These are phyloP conservation scores for Scolopax rusticola DNA, from an alignment of 2,797 vertebrate species.

Conservation along the genomic window DNA sequence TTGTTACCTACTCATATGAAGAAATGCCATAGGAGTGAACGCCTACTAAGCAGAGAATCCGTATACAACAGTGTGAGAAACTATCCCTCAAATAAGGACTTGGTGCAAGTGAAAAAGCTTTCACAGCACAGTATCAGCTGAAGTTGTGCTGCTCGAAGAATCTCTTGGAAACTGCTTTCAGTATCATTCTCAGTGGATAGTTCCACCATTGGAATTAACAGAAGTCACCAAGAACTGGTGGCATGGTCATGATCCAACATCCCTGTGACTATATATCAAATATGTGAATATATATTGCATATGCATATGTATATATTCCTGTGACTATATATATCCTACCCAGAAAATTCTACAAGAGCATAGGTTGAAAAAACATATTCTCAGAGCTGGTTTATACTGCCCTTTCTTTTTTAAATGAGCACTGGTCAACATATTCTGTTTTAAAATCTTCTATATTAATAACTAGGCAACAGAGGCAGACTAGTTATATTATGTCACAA, in stretches of 20 bases:
- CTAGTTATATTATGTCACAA: background rate
- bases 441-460: background rate
- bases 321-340: background rate
- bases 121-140: background rate
- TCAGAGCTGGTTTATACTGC: background rate
- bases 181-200: background rate
- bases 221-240: background rate
- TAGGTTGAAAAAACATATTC: background rate
- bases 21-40: background rate
- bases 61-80: background rate
- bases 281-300: background rate
- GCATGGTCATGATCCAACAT: accelerated
- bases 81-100: background rate
- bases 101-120: background rate
- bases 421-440: background rate
- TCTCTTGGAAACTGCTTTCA: background rate
- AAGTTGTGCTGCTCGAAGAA: background rate
- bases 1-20: background rate
- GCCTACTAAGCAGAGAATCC: background rate
- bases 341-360: background rate
- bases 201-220: background rate
- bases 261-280: background rate
- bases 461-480: conserved; percentile 26
- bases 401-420: background rate
- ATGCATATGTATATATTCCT: background rate